A percentile compares a stretch with the other conserved stretches of the same genome.
Conservation (phyloP, 1,140 invertebrate genomes). For the Pygmarrhopalites habei region DNA sequence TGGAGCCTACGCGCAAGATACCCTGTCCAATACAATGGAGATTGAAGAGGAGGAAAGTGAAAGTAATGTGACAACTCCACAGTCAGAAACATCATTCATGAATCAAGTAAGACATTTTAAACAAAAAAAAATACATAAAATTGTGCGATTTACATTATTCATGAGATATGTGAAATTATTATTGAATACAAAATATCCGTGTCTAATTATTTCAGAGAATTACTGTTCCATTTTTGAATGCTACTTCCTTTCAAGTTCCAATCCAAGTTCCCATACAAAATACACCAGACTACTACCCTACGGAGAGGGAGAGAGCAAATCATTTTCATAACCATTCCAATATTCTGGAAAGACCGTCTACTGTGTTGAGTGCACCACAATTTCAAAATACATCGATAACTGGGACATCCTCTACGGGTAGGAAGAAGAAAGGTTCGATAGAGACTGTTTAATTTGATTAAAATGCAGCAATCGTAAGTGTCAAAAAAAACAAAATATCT, state of each 20-base stretch:
- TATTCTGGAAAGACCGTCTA: background rate
- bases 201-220: background rate
- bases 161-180: too few relatives aligned
- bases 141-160: too few relatives aligned
- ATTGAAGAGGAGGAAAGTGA: background rate
- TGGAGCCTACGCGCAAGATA: background rate
- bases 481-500: too few relatives aligned
- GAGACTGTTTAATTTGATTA: slow-evolving; percentile 33
- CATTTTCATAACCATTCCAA: slow-evolving; percentile 8
- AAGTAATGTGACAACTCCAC: slow-evolving; percentile 23
- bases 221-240: background rate
- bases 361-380: background rate
- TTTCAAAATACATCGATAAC: background rate
- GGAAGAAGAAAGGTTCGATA: slow-evolving; percentile 30
- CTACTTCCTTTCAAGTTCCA: background rate
- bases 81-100: slow-evolving; percentile 33
- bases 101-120: too few relatives aligned
- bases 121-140: too few relatives aligned
- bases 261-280: background rate
- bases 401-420: background rate
- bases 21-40: too few relatives aligned
- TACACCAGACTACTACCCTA: background rate
- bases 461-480: too few relatives aligned
- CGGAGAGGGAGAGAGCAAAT: background rate
- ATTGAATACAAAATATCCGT: background rate